Evolutionary conservation across 2,888 invertebrate species (phyloP), one percentile per base, ranked within the genome.

Genomic region (Drosophila stalkeri): DNA sequence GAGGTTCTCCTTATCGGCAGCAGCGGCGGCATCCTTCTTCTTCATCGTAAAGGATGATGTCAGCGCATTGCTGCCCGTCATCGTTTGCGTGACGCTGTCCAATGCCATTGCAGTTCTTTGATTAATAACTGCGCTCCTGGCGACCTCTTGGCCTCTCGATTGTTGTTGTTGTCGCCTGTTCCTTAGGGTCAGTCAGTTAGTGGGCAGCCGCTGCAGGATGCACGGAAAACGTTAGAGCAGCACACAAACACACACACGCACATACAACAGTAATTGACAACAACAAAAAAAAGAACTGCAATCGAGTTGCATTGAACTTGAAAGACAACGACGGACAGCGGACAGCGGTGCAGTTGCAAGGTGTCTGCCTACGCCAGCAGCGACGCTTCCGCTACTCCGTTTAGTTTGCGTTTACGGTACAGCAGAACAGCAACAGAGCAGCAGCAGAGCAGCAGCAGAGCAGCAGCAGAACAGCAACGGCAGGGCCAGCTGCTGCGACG

Each of bases 61-160:
- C 91, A 91, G 91, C 85, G 91, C 91, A 86, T 91, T 91, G 69
- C 89, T 89, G 76, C 91, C 91, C 81, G 90, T 91, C 86, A 91
- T 90, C 72, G 84, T 86, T 69, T 92, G 92, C 71, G 91, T 90
- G 70, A 89, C 89, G 85, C 89, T 91, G 68, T 92, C 92, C 90
- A 92, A 77, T 82, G 92, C 91, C 92, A 92, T 92, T 65, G 73
- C 75, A 64, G 63, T 60, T 11, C 9, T 33, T 33, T 11, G 33
- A 33, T 33, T 33, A 11, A 11, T 33, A 33, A 33, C 33, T 60
- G 64, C 72, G 64, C 72, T 63, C 60, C 68, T 51, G 65, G 64
- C 68, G 62, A 63, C 43, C 43, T 64, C 64, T 70, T 60, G 46
- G 54, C 37, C 56, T 66, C n/a, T 63, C 43, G 37, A 23, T 49